Conservation (phyloP, 2,888 invertebrate species). For the Tortrix viridana region DNA sequence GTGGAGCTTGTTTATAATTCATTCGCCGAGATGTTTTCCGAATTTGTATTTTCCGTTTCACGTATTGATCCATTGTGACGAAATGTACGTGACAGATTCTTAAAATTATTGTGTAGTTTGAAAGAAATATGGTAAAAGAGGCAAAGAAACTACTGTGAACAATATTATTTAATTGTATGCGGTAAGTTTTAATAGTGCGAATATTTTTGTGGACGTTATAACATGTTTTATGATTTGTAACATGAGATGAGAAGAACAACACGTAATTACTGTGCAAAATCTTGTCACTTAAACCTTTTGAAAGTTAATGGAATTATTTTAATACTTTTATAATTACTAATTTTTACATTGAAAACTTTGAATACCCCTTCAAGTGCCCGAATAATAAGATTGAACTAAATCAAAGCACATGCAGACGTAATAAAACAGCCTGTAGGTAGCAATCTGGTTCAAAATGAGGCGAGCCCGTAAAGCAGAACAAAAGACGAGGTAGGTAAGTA, state of each 20-base stretch:
- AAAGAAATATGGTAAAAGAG: not conserved
- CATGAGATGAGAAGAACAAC: no score
- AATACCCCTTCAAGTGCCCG: not conserved
- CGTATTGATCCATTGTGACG: slow-evolving; percentile 17
- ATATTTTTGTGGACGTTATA: no score
- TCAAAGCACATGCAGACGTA: slow-evolving; percentile 19
- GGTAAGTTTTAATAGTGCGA: no score
- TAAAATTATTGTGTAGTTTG: slow-evolving; percentile 10
- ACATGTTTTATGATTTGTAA: no score
- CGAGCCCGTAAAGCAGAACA: slow-evolving; percentile 62
- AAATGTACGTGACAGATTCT: slow-evolving; percentile 4
- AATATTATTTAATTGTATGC: no score
- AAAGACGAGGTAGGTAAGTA: slow-evolving; percentile 65
- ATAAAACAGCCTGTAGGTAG: slow-evolving; percentile 21
- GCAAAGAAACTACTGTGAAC: no score
- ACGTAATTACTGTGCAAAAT: no score
- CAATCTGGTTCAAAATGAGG: slow-evolving; percentile 27
- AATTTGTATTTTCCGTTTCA: slow-evolving; percentile 29
- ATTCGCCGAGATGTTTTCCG: slow-evolving; percentile 49
- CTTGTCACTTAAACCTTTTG: no score
- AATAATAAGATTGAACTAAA: slow-evolving; percentile 18
- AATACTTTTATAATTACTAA: no score
- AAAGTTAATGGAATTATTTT: no score
- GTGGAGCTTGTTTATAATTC: slow-evolving; percentile 59
- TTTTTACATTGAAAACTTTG: not conserved